phyloP scores from a whole-genome alignment of 2,797 vertebrate genomes.

The Typhlichthys subterraneus region DNA sequence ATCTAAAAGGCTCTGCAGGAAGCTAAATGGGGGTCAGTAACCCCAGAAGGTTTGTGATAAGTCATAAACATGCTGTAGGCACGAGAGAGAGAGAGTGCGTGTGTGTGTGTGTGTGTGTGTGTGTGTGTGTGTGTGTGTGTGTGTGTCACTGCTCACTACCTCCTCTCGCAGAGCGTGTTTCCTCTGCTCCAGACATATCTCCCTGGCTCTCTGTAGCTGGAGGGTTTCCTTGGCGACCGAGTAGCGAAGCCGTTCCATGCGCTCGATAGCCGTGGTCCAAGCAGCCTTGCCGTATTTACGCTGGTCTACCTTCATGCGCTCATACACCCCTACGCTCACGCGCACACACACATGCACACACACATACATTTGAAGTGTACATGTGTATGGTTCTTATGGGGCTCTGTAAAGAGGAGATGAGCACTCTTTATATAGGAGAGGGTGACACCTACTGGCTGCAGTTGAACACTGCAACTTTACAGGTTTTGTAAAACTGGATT shows the following conservation, averaged over 20 bases:
- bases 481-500: not conserved
- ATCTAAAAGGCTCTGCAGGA: too few species aligned
- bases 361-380: not conserved
- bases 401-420: not conserved
- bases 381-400: not conserved
- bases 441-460: slow-evolving; percentile 58
- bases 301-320: slow-evolving; percentile 94
- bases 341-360: slow-evolving; percentile 15
- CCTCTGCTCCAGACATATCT: slow-evolving; percentile 95
- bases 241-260: slow-evolving; percentile 95
- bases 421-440: slow-evolving; percentile 17
- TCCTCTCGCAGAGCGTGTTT: slow-evolving; percentile 91
- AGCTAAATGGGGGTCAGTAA: too few species aligned
- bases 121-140: slow-evolving; percentile 3
- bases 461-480: slow-evolving; percentile 37
- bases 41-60: too few species aligned
- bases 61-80: not conserved
- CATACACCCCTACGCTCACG: slow-evolving; percentile 83
- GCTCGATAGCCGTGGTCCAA: slow-evolving; percentile 90
- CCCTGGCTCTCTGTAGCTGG: slow-evolving; percentile 95
- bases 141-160: slow-evolving; percentile 69
- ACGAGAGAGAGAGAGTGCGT: not conserved
- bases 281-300: slow-evolving; percentile 96
- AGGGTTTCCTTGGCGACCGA: slow-evolving; percentile 95
- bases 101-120: slow-evolving; percentile 7